Conservation (phyloP, 1,140 invertebrate species). For the Propsilocerus akamusi region DNA sequence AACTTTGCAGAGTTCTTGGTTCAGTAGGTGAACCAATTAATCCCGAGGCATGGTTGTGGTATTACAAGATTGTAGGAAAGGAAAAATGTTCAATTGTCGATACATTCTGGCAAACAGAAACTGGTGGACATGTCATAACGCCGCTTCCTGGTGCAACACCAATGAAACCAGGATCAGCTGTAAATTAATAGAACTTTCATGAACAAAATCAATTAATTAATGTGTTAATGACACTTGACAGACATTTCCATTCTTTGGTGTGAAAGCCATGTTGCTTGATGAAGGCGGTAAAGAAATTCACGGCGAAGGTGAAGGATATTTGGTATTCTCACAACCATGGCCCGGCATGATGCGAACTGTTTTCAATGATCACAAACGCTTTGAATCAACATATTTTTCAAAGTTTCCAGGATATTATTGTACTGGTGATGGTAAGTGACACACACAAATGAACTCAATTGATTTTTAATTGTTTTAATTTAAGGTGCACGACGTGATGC, state of each 20-base stretch:
- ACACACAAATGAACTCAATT: not conserved
- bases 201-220: not conserved
- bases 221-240: constrained; percentile 25
- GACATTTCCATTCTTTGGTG: constrained; percentile 94
- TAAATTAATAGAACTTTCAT: constrained; percentile 30
- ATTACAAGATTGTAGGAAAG: constrained; percentile 70
- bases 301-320: constrained; percentile 81
- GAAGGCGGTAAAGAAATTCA: constrained; percentile 74
- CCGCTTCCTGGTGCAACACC: constrained; percentile 86
- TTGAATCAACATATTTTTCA: constrained; percentile 86
- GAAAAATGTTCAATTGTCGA: constrained; percentile 80
- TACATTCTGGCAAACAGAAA: constrained; percentile 99
- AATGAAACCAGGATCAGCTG: constrained; percentile 92
- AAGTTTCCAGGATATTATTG: constrained; percentile 93
- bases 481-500: constrained; percentile 71
- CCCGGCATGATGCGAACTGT: constrained; percentile 93
- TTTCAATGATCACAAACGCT: constrained; percentile 81
- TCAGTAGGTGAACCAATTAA: constrained; percentile 97
- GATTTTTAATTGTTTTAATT: constrained; percentile 10
- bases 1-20: constrained; percentile 53
- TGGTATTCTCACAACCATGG: constrained; percentile 88
- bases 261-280: constrained; percentile 70
- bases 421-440: constrained; percentile 85
- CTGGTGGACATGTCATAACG: constrained; percentile 86
- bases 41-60: constrained; percentile 96